Percentiles rank a stretch among this genome's conserved stretches.
Evolutionary conservation across 2,797 vertebrate genomes (phyloP).

Genomic region (Fistularia commersonii): DNA sequence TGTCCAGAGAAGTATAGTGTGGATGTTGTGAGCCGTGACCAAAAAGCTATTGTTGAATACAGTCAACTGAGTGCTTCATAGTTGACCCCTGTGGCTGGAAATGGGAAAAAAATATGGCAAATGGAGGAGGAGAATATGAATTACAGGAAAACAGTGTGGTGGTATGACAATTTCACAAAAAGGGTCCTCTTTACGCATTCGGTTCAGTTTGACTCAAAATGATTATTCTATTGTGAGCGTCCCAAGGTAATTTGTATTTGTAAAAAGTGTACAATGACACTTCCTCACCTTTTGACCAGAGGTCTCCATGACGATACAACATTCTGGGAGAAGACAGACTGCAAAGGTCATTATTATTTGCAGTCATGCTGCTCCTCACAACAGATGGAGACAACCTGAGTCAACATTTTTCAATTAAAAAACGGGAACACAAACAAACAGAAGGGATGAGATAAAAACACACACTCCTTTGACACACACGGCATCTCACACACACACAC

Average conservation of each 20-base stretch:
- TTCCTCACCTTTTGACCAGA: conserved; percentile 7
- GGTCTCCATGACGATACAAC: conserved; percentile 32
- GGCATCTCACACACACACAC: conserved; percentile 17
- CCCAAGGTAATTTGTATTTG: conserved; percentile 60
- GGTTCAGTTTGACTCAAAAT: conserved; percentile 22
- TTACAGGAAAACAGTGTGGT: conserved; percentile 49
- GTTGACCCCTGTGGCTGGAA: conserved; percentile 70
- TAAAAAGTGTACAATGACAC: conserved; percentile 33
- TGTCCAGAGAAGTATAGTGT: conserved; percentile 70
- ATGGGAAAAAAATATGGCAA: conserved; percentile 60
- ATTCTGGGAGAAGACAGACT: conserved; percentile 54
- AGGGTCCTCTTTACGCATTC: conserved; percentile 26
- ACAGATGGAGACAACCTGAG: conserved; percentile 75
- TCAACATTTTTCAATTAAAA: conserved; percentile 76
- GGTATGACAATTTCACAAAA: conserved; percentile 38
- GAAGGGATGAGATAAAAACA: conserved; percentile 52
- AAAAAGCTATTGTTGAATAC: conserved; percentile 74
- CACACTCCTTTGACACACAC: conserved; percentile 23
- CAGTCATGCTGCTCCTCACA: conserved; percentile 67
- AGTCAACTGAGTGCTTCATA: conserved; percentile 63
- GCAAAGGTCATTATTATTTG: conserved; percentile 72
- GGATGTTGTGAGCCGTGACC: conserved; percentile 71
- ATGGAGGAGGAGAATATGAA: conserved; percentile 59
- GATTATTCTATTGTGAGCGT: conserved; percentile 46
- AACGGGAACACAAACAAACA: conserved; percentile 63